Base-by-base conservation (phyloP, 2,113 vertebrate species). In the Engystomops pustulosus region DNA sequence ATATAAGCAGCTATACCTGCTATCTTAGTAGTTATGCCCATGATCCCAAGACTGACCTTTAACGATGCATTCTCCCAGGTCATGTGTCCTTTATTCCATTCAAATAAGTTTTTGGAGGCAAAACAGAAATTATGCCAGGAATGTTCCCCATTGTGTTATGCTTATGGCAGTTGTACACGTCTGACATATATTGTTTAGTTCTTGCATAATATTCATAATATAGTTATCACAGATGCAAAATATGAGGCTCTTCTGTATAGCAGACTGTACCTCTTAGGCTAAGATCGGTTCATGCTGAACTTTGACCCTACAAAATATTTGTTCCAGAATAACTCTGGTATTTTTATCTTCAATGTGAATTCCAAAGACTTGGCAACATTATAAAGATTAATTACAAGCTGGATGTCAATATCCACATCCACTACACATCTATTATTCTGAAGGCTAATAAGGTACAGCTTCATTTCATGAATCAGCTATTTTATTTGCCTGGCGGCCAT, bases 311-410 rank as follows among this genome's bases (percentile, higher is more conserved):
- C 77, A 69, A 83, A 30, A 47, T 51, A 86, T 83, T 81, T 86
- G 45, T 15, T 75, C 47, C 32, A 71, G 30, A 81, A 77, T 81
- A 83, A 67, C 80, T 38, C 32, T 60, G 81, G 76, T 81, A 81
- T 78, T 75, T 83, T 78, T 86, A 86, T 53, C 77, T 71, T 65
- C 27, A 62, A 49, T 45, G 72, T 85, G 51, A 44, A 71, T 80
- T 72, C 70, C 84, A 70, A 45, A 23, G 32, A 20, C 72, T 85
- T 32, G 20, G 44, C 62, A 53, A 72, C 67, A 85, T 74, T 80
- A 47, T 68, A 30, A 51, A 53, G 82, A 84, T 77, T 77, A 77
- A 84, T 77, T 25, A 53, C 71, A 76, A 67, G 81, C 23, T 71
- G 27, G 8, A 41, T 55, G 12, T 36, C 41, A 14, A 27, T 15